Evolutionary conservation across 2,888 invertebrate genomes (phyloP).

Genomic region (Polymixis lichenea): DNA sequence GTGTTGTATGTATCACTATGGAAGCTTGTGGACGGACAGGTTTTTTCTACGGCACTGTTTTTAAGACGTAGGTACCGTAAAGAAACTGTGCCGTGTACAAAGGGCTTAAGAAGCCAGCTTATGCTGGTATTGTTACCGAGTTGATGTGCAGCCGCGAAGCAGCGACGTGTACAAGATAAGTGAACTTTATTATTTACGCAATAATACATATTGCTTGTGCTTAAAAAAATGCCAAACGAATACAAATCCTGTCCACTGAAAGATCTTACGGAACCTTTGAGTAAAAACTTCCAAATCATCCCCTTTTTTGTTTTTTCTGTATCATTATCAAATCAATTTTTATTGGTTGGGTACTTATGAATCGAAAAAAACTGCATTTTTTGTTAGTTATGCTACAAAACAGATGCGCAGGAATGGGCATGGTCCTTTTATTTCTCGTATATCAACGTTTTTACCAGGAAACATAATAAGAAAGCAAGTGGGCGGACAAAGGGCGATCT

Average conservation of each 20-base stretch:
- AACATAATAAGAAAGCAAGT: constrained; percentile 89
- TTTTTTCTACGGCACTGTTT: neutral
- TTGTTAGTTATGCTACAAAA: constrained; percentile 1
- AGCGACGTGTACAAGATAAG: neutral
- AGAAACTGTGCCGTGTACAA: neutral
- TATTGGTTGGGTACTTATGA: neutral
- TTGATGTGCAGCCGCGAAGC: neutral
- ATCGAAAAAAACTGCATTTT: neutral
- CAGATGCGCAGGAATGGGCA: constrained; percentile 23
- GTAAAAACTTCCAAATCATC: neutral
- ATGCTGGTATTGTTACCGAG: neutral
- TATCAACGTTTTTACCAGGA: constrained; percentile 67
- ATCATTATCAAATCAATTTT: constrained; percentile 1
- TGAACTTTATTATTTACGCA: neutral
- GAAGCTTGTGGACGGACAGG: too few species aligned
- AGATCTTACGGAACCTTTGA: neutral
- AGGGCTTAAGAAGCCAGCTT: neutral
- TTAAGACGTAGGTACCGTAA: neutral
- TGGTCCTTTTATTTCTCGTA: constrained; percentile 62
- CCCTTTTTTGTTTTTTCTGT: neutral
- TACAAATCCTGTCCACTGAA: neutral
- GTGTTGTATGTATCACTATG: neutral
- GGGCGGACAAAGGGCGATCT: constrained; percentile 86
- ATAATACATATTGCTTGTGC: neutral
- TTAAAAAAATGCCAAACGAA: neutral